These are phyloP conservation scores for Fringilla coelebs DNA, from an alignment of 2,797 vertebrate genomes.

Conservation along the genomic window DNA sequence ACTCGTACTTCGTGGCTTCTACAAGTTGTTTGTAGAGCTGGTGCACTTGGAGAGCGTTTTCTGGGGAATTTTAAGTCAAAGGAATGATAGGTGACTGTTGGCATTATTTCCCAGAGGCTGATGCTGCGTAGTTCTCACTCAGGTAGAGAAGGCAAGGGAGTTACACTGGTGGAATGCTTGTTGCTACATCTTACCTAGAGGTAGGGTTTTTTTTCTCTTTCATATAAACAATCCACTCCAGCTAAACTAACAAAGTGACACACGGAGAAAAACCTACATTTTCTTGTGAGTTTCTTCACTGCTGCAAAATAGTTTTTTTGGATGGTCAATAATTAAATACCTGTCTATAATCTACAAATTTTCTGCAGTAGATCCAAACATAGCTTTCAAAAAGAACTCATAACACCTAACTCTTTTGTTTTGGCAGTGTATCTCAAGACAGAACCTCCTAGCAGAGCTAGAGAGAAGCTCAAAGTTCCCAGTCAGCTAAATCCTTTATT, in stretches of 20 bases:
- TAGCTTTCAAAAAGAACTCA: neutral
- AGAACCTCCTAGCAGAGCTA: neutral
- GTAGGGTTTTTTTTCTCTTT: neutral
- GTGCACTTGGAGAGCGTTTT: neutral
- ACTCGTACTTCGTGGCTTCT: neutral
- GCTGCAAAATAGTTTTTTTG: neutral
- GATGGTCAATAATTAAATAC: neutral
- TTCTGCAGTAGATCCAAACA: neutral
- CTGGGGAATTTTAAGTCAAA: neutral
- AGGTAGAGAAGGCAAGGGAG: neutral
- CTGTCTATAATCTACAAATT: neutral
- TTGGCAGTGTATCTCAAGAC: neutral
- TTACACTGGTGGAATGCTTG: neutral
- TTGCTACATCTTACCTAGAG: neutral
- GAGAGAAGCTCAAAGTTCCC: neutral
- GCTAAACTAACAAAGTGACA: neutral
- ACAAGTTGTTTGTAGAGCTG: neutral
- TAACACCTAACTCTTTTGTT: neutral
- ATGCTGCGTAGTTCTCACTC: neutral
- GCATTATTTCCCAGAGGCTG: neutral
- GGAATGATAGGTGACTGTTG: neutral
- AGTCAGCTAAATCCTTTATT: neutral
- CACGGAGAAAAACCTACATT: neutral
- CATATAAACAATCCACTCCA: neutral
- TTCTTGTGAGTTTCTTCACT: neutral